Conservation (phyloP, 1,140 invertebrate species). For the Pseudomyrmex sp. region DNA sequence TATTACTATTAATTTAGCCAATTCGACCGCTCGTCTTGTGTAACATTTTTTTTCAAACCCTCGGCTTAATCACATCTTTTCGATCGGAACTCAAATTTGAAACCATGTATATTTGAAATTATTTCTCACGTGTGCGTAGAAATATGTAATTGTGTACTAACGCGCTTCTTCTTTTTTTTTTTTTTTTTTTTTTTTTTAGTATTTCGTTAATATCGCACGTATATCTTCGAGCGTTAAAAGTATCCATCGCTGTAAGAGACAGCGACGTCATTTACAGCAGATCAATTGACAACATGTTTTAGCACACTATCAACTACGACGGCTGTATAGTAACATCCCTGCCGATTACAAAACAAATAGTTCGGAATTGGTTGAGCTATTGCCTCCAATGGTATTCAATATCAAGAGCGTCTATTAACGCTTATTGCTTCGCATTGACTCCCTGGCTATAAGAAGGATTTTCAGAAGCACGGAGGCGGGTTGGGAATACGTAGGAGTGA, state of each 20-base stretch:
- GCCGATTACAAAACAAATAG: constrained; percentile 39
- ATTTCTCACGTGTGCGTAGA: no score
- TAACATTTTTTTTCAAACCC: constrained; percentile 39
- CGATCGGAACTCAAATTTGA: background rate
- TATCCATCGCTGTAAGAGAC: background rate
- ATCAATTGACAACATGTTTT: constrained; percentile 19
- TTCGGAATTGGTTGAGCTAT: constrained; percentile 48
- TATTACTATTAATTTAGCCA: constrained; percentile 80
- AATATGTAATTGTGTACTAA: no score
- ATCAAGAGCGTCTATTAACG: constrained; percentile 39
- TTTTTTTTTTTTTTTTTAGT: no score
- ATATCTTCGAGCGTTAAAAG: background rate
- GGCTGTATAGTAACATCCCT: constrained; percentile 7
- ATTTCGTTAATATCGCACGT: no score
- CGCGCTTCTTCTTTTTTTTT: no score
- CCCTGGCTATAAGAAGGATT: constrained; percentile 64
- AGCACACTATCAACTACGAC: background rate
- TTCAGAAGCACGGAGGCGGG: constrained; percentile 76
- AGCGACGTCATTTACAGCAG: background rate
- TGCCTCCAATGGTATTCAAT: constrained; percentile 38
- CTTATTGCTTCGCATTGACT: constrained; percentile 57
- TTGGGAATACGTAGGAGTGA: constrained; percentile 82
- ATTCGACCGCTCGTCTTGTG: constrained; percentile 45
- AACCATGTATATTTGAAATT: background rate
- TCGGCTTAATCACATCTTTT: background rate